phyloP scores from a whole-genome alignment of 2,797 vertebrate genomes.

The Crenichthys baileyi region DNA sequence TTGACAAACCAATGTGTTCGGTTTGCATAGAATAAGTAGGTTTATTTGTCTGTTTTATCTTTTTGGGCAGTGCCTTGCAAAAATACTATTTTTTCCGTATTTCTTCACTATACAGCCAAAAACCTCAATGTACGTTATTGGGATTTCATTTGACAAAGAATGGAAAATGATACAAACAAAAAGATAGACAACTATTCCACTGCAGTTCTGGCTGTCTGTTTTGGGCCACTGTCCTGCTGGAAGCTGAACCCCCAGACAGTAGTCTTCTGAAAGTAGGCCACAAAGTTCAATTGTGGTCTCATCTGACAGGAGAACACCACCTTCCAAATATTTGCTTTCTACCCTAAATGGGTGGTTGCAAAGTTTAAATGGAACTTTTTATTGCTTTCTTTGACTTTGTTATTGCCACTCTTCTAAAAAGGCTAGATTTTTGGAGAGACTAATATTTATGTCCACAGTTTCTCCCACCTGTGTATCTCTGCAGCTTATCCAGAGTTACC shows the following conservation, averaged over 20 bases:
- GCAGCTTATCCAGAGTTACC: neutral
- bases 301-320: neutral
- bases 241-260: neutral
- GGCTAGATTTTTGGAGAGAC: no score
- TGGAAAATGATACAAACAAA: neutral
- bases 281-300: neutral
- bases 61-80: conserved; percentile 13
- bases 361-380: neutral
- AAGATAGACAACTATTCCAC: neutral
- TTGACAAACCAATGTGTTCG: conserved; percentile 16
- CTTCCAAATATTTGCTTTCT: neutral
- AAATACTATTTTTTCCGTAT: neutral
- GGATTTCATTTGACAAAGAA: neutral
- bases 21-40: conserved; percentile 15
- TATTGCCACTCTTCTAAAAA: no score
- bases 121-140: neutral
- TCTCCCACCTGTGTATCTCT: neutral
- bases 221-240: neutral
- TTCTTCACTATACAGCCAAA: neutral
- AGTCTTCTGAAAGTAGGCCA: neutral
- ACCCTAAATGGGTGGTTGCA: neutral
- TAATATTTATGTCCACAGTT: no score
- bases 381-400: neutral
- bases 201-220: neutral
- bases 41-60: conserved; percentile 23